Conservation (phyloP, 2,888 invertebrate genomes). For the Tethea ocularis region DNA sequence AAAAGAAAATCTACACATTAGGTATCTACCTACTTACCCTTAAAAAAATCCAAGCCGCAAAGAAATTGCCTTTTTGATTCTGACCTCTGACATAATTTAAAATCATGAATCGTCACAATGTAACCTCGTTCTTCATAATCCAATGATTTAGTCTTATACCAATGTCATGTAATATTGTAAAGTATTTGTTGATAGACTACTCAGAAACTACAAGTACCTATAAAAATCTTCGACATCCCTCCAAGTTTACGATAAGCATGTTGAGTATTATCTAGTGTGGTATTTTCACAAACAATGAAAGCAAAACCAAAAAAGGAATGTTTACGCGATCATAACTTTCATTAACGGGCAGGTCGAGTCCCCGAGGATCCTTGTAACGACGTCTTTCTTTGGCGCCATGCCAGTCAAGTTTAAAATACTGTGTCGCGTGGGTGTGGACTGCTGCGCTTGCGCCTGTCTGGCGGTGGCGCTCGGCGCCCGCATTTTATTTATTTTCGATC, state of each 20-base stretch:
- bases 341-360: slow-evolving; percentile 42
- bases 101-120: not conserved
- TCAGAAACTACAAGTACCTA: not conserved
- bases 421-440: slow-evolving; percentile 48
- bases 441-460: slow-evolving; percentile 38
- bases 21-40: too few species aligned
- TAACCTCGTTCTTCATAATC: not conserved
- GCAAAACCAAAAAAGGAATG: slow-evolving; percentile 60
- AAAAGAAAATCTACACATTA: too few species aligned
- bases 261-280: slow-evolving; percentile 11
- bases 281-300: slow-evolving; percentile 38
- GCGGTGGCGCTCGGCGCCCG: slow-evolving; percentile 36
- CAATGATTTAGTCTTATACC: not conserved
- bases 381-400: slow-evolving; percentile 55
- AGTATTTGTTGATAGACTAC: not conserved
- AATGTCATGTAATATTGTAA: not conserved
- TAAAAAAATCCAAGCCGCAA: too few species aligned
- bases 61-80: too few species aligned
- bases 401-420: slow-evolving; percentile 67
- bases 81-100: not conserved
- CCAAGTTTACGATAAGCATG: slow-evolving; percentile 17
- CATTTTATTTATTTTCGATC: slow-evolving; percentile 49
- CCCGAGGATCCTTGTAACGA: slow-evolving; percentile 38
- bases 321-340: slow-evolving; percentile 62
- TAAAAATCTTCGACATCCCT: slow-evolving; percentile 21